A percentile compares a stretch with the other conserved stretches of the same genome.
phyloP scores from a whole-genome alignment of 2,113 vertebrate genomes.

The Plecotus auritus region DNA sequence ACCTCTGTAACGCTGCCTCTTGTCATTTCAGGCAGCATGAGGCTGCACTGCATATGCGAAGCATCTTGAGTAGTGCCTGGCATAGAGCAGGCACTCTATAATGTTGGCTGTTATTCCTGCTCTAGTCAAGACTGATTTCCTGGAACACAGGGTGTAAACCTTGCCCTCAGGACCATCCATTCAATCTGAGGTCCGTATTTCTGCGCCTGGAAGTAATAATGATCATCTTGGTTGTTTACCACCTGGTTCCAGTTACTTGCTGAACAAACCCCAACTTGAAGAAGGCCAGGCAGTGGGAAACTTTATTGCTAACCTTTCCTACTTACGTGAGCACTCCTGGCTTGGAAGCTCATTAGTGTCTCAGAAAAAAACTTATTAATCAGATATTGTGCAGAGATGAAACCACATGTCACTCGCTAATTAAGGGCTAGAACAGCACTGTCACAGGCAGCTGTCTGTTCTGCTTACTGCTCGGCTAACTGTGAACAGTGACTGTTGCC shows the following conservation, averaged over 20 bases:
- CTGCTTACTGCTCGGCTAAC: slow-evolving; percentile 47
- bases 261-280: background rate
- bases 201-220: background rate
- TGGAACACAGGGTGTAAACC: background rate
- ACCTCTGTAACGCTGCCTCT: background rate
- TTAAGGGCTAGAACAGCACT: background rate
- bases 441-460: slow-evolving; percentile 8
- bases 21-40: background rate
- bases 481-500: slow-evolving; percentile 63
- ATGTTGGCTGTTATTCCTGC: background rate
- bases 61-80: background rate
- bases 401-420: slow-evolving; percentile 14
- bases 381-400: slow-evolving; percentile 23
- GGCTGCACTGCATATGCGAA: background rate
- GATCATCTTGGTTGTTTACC: background rate
- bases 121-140: background rate
- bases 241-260: background rate
- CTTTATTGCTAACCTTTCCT: background rate
- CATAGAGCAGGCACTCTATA: background rate
- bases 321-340: background rate
- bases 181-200: background rate
- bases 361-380: slow-evolving; percentile 26
- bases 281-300: background rate
- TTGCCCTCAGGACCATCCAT: background rate
- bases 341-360: background rate